Evolutionary conservation across 2,113 vertebrate species (phyloP).

Genomic region (Syrmaticus mikado): DNA sequence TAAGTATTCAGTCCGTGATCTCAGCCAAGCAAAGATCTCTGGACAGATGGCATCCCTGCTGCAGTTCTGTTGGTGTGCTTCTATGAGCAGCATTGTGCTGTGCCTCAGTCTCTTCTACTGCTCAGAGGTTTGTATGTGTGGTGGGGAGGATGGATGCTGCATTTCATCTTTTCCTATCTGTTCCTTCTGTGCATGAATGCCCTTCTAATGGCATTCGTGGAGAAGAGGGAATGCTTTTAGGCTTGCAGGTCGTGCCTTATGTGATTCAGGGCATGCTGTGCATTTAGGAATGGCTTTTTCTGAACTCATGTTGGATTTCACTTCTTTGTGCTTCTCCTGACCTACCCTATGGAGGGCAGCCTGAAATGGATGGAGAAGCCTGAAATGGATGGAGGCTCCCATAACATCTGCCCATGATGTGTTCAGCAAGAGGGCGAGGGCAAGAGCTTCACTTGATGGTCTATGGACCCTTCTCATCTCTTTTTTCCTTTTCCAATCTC

Average conservation of each 20-base stretch:
- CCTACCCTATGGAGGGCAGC: not conserved
- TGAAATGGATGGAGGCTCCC: not conserved
- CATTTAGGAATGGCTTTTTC: not conserved
- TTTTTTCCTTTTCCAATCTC: not conserved
- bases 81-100: not conserved
- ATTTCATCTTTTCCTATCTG: not conserved
- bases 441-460: not conserved
- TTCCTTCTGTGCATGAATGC: not conserved
- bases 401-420: not conserved
- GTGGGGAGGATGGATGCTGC: not conserved
- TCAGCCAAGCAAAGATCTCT: not conserved
- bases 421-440: not conserved
- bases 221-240: not conserved
- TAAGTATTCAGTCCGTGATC: not conserved
- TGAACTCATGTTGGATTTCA: accelerated
- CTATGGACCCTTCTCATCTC: not conserved
- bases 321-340: not conserved
- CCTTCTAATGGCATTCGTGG: accelerated
- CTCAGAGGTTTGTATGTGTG: not conserved
- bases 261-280: not conserved
- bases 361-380: not conserved
- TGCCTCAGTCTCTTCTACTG: not conserved
- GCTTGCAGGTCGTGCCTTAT: not conserved
- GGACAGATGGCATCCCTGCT: not conserved
- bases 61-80: not conserved